Evolutionary conservation across 2,797 vertebrate genomes (phyloP).

Genomic region (Ataeniobius toweri): DNA sequence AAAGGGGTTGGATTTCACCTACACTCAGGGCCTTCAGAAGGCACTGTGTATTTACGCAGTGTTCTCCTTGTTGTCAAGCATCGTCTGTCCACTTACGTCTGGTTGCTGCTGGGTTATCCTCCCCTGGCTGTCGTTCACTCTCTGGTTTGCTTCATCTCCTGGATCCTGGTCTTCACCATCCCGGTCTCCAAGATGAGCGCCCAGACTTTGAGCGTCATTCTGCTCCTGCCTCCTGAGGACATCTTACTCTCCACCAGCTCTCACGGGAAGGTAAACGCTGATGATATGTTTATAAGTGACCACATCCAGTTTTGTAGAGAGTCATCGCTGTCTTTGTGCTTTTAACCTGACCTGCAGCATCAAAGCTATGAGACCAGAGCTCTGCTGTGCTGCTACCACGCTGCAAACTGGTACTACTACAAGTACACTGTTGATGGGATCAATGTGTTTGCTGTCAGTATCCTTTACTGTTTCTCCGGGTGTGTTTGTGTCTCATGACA

Average conservation of each 20-base stretch:
- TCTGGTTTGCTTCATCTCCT: slow-evolving; percentile 81
- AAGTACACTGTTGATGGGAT: slow-evolving; percentile 86
- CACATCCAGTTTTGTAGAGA: background rate
- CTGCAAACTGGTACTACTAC: slow-evolving; percentile 88
- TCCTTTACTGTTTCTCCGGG: slow-evolving; percentile 71
- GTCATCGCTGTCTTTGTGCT: background rate
- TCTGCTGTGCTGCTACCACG: slow-evolving; percentile 83
- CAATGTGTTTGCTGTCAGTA: slow-evolving; percentile 87
- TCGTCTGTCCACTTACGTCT: slow-evolving; percentile 57
- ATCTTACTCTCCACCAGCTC: slow-evolving; percentile 68
- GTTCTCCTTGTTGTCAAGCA: slow-evolving; percentile 54
- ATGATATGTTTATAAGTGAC: background rate
- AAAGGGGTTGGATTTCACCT: background rate
- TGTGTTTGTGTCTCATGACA: slow-evolving; percentile 11
- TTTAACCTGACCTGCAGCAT: slow-evolving; percentile 53
- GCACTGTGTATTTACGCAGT: background rate
- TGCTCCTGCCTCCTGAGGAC: slow-evolving; percentile 79
- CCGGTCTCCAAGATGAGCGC: slow-evolving; percentile 84
- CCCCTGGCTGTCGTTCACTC: slow-evolving; percentile 76
- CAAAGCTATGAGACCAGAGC: slow-evolving; percentile 68
- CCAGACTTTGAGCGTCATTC: slow-evolving; percentile 66
- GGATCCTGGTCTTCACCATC: slow-evolving; percentile 84
- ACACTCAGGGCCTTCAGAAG: background rate
- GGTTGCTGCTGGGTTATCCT: slow-evolving; percentile 84
- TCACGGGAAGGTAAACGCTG: slow-evolving; percentile 67